phyloP scores from a whole-genome alignment of 2,888 invertebrate species.

The Epirrhoe alternata region DNA sequence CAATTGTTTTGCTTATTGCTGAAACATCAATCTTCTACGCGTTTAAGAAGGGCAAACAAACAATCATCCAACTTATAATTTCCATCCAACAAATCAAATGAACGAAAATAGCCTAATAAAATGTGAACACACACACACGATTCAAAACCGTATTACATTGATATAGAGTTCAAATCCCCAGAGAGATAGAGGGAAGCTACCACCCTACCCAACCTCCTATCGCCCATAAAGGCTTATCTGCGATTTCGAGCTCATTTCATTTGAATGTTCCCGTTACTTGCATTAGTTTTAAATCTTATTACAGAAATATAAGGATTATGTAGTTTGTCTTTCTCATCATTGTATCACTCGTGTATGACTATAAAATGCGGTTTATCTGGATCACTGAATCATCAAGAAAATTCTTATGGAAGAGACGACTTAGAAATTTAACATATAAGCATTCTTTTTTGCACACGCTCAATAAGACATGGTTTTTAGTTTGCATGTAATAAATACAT shows the following conservation, averaged over 20 bases:
- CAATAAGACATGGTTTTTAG: no score
- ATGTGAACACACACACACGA: slow-evolving; percentile 5
- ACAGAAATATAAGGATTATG: slow-evolving; percentile 37
- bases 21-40: background rate
- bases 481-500: no score
- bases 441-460: no score
- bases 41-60: slow-evolving; percentile 10
- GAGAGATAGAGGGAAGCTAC: slow-evolving; percentile 40
- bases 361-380: background rate
- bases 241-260: slow-evolving; percentile 81
- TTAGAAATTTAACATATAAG: no score
- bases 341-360: background rate
- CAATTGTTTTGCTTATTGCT: slow-evolving; percentile 1
- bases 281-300: slow-evolving; percentile 55
- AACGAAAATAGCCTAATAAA: slow-evolving; percentile 31
- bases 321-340: slow-evolving; percentile 6
- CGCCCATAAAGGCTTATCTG: slow-evolving; percentile 76
- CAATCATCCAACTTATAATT: slow-evolving; percentile 26
- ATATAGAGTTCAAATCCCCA: slow-evolving; percentile 26
- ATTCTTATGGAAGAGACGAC: background rate
- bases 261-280: slow-evolving; percentile 73
- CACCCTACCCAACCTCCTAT: slow-evolving; percentile 55
- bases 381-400: background rate
- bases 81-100: slow-evolving; percentile 32
- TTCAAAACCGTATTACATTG: slow-evolving; percentile 18